Conservation (phyloP, 2,113 vertebrate genomes). For the Apistogramma diplotaenia region DNA sequence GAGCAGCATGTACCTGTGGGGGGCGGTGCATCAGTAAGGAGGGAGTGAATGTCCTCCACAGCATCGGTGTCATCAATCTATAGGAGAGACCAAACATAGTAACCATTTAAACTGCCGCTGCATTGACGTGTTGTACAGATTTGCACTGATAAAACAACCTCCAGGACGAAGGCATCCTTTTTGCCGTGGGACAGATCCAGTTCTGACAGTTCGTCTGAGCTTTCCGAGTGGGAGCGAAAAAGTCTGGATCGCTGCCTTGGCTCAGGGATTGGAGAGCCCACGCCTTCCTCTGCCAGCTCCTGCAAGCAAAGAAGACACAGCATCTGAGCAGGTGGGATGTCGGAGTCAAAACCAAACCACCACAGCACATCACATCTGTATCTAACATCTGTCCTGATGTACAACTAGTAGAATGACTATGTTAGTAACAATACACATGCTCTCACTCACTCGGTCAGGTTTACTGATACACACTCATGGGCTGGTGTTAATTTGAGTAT, state of each 20-base stretch:
- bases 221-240: slow-evolving; percentile 94
- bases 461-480: slow-evolving; percentile 2
- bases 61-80: slow-evolving; percentile 98
- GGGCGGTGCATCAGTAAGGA: slow-evolving; percentile 88
- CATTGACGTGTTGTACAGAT: not conserved
- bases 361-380: slow-evolving; percentile 20
- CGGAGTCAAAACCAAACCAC: not conserved
- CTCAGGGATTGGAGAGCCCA: slow-evolving; percentile 91
- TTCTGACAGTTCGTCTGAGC: slow-evolving; percentile 94
- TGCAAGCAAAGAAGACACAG: slow-evolving; percentile 43
- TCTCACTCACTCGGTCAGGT: slow-evolving; percentile 17
- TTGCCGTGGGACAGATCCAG: slow-evolving; percentile 97
- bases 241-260: slow-evolving; percentile 89
- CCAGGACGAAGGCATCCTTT: slow-evolving; percentile 97
- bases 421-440: slow-evolving; percentile 62
- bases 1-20: slow-evolving; percentile 81
- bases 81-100: not conserved
- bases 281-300: slow-evolving; percentile 78
- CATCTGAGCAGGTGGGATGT: not conserved
- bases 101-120: not conserved
- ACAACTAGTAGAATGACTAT: slow-evolving; percentile 19
- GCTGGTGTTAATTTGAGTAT: slow-evolving; percentile 51
- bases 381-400: not conserved
- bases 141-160: slow-evolving; percentile 79
- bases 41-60: slow-evolving; percentile 94